Conservation (phyloP, 2,797 vertebrate genomes). For the Siniperca undulata region DNA sequence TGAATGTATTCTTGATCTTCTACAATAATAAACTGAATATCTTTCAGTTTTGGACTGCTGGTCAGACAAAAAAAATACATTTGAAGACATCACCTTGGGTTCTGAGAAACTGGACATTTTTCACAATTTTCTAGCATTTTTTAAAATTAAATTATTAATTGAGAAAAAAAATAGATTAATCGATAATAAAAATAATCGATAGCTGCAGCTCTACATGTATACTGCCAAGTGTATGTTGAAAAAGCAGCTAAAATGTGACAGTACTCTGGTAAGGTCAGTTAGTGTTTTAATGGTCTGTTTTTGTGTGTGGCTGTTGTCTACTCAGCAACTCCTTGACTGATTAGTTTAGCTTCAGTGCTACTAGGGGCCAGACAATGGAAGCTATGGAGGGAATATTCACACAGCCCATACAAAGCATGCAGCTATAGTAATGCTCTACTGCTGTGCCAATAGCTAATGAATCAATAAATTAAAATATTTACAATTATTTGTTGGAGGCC, state of each 20-base stretch:
- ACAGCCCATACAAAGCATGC: constrained; percentile 62
- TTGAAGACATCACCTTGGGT: neutral
- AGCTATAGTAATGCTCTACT: constrained; percentile 45
- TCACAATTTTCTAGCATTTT: neutral
- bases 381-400: constrained; percentile 70
- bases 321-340: constrained; percentile 80
- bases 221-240: neutral
- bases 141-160: neutral
- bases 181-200: neutral
- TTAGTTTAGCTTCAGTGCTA: constrained; percentile 75
- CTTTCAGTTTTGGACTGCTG: neutral
- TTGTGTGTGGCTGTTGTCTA: constrained; percentile 65
- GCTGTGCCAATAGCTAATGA: constrained; percentile 75
- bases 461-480: constrained; percentile 80
- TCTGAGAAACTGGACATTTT: neutral
- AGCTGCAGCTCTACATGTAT: neutral
- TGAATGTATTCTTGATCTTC: neutral
- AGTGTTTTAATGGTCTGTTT: constrained; percentile 70
- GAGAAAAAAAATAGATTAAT: neutral
- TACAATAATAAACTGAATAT: neutral
- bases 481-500: constrained; percentile 74
- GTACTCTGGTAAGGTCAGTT: constrained; percentile 58
- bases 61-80: neutral
- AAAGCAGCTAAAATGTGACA: constrained; percentile 31
- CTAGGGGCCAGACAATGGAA: constrained; percentile 67